These are phyloP conservation scores for Colostygia pectinataria DNA, from an alignment of 2,888 invertebrate genomes.

Conservation along the genomic window DNA sequence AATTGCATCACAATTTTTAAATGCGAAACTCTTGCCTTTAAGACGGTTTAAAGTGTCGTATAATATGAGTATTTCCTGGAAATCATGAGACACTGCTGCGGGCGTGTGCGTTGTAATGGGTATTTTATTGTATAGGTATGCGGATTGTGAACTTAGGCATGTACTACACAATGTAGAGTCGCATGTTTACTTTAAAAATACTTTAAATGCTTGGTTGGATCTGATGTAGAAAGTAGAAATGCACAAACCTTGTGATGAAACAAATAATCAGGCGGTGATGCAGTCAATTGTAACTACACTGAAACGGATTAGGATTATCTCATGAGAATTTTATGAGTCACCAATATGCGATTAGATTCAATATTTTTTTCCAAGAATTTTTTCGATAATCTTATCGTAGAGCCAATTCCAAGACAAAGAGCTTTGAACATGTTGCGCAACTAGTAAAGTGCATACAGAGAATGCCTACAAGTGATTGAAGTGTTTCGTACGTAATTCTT, in stretches of 20 bases:
- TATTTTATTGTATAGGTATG: slow-evolving; percentile 22
- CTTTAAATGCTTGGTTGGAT: not conserved
- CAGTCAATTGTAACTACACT: not conserved
- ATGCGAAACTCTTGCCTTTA: slow-evolving; percentile 78
- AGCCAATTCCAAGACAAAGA: slow-evolving; percentile 23
- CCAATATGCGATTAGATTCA: slow-evolving; percentile 26
- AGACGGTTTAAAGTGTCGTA: slow-evolving; percentile 70
- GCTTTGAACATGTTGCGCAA: slow-evolving; percentile 20
- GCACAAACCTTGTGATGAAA: too few species aligned
- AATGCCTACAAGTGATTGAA: slow-evolving; percentile 5
- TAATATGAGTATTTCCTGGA: slow-evolving; percentile 79
- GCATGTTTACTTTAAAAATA: not conserved
- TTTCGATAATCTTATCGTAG: slow-evolving; percentile 20
- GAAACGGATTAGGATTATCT: slow-evolving; percentile 13
- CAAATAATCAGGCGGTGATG: too few species aligned
- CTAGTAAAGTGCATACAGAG: slow-evolving; percentile 11
- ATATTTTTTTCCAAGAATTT: slow-evolving; percentile 24
- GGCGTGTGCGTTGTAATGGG: slow-evolving; percentile 30
- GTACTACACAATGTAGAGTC: not conserved
- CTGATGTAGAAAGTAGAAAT: not conserved
- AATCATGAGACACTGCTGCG: slow-evolving; percentile 63
- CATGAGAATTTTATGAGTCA: slow-evolving; percentile 23
- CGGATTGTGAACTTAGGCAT: slow-evolving; percentile 8
- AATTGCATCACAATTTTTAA: slow-evolving; percentile 83
- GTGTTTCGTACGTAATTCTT: not conserved